These are phyloP conservation scores for Brachionus asplanchnoidis DNA, from an alignment of 1,140 invertebrate species.

Conservation along the genomic window DNA sequence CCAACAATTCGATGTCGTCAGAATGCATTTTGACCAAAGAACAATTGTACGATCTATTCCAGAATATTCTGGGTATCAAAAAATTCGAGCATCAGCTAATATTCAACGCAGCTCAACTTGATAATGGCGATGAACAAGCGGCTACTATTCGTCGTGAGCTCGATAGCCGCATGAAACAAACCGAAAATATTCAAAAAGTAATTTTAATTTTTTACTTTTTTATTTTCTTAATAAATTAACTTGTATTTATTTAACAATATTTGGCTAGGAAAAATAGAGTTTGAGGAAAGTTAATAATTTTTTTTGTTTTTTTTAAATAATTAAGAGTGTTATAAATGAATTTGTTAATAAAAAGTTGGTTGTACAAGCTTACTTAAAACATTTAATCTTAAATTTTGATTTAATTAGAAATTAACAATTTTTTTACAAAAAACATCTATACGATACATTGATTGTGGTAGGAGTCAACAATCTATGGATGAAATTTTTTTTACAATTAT, in stretches of 20 bases:
- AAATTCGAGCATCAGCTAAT: slow-evolving; percentile 99
- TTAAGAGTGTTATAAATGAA: too few relatives aligned
- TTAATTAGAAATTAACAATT: too few relatives aligned
- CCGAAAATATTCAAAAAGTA: slow-evolving; percentile 93
- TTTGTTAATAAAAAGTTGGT: too few relatives aligned
- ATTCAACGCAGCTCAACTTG: slow-evolving; percentile 95
- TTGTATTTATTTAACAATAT: not conserved
- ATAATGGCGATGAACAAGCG: slow-evolving; percentile 98
- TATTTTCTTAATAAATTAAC: too few relatives aligned
- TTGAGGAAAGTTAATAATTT: not conserved
- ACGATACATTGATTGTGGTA: too few relatives aligned
- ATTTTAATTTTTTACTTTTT: slow-evolving; percentile 42
- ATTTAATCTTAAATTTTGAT: too few relatives aligned
- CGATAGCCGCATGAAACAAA: slow-evolving; percentile 89
- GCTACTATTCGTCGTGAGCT: slow-evolving; percentile 96
- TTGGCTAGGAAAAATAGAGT: not conserved
- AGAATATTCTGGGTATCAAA: slow-evolving; percentile 87
- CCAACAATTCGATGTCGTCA: slow-evolving; percentile 50
- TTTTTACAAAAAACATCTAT: too few relatives aligned
- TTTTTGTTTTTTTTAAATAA: too few relatives aligned
- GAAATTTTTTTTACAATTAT: too few relatives aligned
- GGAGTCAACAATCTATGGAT: too few relatives aligned
- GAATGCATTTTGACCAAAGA: slow-evolving; percentile 61
- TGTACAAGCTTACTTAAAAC: too few relatives aligned
- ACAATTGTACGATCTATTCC: slow-evolving; percentile 99